Percentiles rank a stretch among this genome's conserved stretches.
These are phyloP conservation scores for Acleris holmiana DNA, from an alignment of 2,888 invertebrate genomes.

Conservation along the genomic window DNA sequence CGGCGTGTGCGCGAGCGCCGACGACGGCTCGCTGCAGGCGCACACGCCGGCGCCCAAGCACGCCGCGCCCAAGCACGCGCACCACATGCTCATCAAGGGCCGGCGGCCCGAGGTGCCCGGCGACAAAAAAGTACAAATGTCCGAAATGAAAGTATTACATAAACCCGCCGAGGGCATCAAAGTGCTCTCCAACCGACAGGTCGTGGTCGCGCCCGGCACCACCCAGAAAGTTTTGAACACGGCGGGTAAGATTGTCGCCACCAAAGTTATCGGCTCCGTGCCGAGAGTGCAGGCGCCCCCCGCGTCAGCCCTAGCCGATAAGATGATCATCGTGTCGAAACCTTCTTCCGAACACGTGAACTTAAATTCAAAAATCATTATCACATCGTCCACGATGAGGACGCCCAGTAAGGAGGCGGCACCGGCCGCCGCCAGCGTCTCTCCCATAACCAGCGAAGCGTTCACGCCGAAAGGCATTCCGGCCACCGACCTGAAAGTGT, in stretches of 20 bases:
- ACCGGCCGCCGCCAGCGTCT: conserved; percentile 59
- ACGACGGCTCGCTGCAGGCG: too few relatives aligned
- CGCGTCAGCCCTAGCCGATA: conserved; percentile 62
- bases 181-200: conserved; percentile 72
- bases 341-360: conserved; percentile 62
- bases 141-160: conserved; percentile 74
- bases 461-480: conserved; percentile 77
- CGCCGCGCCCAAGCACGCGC: conserved; percentile 55
- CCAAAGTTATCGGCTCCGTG: conserved; percentile 73
- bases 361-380: conserved; percentile 68
- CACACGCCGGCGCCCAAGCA: conserved; percentile 49
- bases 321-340: conserved; percentile 79
- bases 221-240: conserved; percentile 67
- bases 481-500: conserved; percentile 78
- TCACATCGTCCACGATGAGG: conserved; percentile 62
- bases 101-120: conserved; percentile 56
- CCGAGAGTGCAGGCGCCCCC: conserved; percentile 58
- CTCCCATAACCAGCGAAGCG: conserved; percentile 63
- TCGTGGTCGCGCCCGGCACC: conserved; percentile 67
- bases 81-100: conserved; percentile 74
- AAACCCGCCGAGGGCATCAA: conserved; percentile 71
- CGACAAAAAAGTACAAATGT: conserved; percentile 71
- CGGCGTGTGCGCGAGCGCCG: conserved; percentile 60
- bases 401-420: conserved; percentile 57
- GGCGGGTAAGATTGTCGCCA: conserved; percentile 69